These are phyloP conservation scores for Parus major DNA, from an alignment of 2,113 vertebrate species.

Conservation along the genomic window DNA sequence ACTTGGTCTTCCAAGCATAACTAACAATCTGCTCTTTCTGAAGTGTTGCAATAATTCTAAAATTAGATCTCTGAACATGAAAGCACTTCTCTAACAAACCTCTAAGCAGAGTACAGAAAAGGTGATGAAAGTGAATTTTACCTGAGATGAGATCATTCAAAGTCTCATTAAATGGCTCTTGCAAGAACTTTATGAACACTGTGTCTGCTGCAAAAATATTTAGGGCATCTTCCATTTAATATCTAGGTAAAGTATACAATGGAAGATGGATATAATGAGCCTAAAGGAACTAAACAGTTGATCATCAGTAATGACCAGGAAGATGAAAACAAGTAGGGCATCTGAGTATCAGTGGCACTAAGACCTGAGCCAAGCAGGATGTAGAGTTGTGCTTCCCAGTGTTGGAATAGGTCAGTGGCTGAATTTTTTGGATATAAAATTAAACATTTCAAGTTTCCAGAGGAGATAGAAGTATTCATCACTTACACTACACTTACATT, in stretches of 20 bases:
- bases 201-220: background rate
- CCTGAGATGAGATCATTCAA: background rate
- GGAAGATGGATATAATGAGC: background rate
- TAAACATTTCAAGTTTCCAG: background rate
- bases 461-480: background rate
- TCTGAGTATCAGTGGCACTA: background rate
- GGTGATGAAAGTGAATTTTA: background rate
- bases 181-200: background rate
- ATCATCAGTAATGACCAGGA: background rate
- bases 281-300: background rate
- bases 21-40: conserved; percentile 26
- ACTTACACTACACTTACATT: background rate
- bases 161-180: background rate
- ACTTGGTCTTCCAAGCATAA: conserved; percentile 21
- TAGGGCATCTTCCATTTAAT: background rate
- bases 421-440: background rate
- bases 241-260: background rate
- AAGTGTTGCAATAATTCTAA: conserved; percentile 7
- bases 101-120: background rate
- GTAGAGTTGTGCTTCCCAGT: background rate
- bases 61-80: conserved; percentile 5
- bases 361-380: background rate
- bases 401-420: background rate
- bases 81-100: background rate
- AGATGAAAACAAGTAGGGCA: background rate